phyloP scores from a whole-genome alignment of 1,140 invertebrate genomes.

The Drosophila orena region DNA sequence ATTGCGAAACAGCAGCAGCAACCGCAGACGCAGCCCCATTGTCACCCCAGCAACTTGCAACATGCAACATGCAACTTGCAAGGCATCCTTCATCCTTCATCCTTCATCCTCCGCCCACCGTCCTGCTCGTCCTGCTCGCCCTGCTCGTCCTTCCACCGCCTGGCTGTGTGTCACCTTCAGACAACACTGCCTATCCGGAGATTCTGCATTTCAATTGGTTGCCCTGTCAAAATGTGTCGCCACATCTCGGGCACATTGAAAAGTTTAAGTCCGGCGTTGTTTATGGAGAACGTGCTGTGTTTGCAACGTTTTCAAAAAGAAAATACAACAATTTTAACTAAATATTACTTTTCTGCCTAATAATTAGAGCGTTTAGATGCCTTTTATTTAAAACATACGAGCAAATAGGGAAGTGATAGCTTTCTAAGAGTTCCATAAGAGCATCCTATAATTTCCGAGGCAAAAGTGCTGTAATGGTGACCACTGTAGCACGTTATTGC shows the following conservation, averaged over 20 bases:
- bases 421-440: no score
- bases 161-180: constrained; percentile 49
- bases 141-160: background rate
- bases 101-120: background rate
- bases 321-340: no score
- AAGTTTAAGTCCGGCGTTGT: no score
- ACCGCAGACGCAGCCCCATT: constrained; percentile 72
- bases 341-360: no score
- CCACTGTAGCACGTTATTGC: constrained; percentile 33
- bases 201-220: background rate
- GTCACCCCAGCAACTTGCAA: constrained; percentile 17
- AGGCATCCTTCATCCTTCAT: constrained; percentile 19
- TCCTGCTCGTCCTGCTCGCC: no score
- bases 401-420: no score
- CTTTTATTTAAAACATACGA: no score
- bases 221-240: constrained; percentile 1
- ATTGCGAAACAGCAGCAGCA: constrained; percentile 39
- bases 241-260: background rate
- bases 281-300: no score
- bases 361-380: no score
- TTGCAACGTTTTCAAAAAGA: no score
- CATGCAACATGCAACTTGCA: constrained; percentile 38
- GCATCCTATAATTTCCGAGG: no score
- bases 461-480: background rate
- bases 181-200: constrained; percentile 31